Conservation (phyloP, 2,888 invertebrate genomes). For the Idaea dimidiata region DNA sequence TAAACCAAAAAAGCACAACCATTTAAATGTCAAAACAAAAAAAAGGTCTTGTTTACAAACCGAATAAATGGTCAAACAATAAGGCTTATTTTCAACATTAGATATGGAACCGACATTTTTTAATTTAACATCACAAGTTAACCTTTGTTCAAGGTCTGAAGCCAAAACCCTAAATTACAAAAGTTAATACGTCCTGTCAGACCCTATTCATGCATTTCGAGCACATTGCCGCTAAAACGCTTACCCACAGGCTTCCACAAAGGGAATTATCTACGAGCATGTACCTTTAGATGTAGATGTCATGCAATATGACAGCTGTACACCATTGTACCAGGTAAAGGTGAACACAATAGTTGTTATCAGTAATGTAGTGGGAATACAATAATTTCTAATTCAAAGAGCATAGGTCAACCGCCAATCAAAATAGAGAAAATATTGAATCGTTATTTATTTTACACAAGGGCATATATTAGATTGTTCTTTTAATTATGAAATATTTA, state of each 20-base stretch:
- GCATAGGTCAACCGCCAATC: not conserved
- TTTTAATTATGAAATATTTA: too few relatives aligned
- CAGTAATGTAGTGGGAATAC: constrained; percentile 7
- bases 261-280: constrained; percentile 41
- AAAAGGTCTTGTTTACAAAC: not conserved
- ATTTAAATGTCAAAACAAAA: not conserved
- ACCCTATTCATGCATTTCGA: constrained; percentile 48
- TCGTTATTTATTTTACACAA: not conserved
- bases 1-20: not conserved
- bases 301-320: constrained; percentile 39
- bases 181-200: constrained; percentile 50
- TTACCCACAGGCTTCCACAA: constrained; percentile 40
- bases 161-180: constrained; percentile 41
- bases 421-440: not conserved
- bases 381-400: not conserved
- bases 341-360: constrained; percentile 43
- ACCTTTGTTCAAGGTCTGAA: constrained; percentile 31
- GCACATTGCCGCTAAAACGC: constrained; percentile 40
- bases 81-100: not conserved
- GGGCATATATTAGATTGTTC: too few relatives aligned
- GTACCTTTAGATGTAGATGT: constrained; percentile 36
- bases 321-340: constrained; percentile 35
- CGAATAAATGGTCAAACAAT: not conserved
- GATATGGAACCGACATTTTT: constrained; percentile 15
- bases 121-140: constrained; percentile 30